phyloP scores from a whole-genome alignment of 2,797 vertebrate species.

The Gymnocypris eckloni region DNA sequence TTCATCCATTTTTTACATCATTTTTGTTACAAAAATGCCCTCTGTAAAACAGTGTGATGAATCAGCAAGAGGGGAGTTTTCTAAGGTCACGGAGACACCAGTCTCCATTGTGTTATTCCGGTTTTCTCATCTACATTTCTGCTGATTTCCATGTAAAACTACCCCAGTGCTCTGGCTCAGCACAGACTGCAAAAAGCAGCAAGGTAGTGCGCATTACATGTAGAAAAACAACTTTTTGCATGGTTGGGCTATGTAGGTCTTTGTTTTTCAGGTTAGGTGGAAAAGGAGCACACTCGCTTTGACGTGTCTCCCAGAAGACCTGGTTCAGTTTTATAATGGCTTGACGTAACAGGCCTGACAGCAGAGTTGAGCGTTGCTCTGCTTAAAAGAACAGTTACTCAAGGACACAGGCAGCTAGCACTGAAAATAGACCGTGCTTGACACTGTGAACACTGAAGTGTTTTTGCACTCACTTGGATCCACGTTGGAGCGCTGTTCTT shows the following conservation, averaged over 20 bases:
- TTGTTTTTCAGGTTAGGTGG: conserved; percentile 62
- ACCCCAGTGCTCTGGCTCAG: background rate
- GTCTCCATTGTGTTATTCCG: conserved; percentile 40
- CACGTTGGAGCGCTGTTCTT: conserved; percentile 38
- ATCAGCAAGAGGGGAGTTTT: conserved; percentile 1
- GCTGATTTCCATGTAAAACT: conserved; percentile 44
- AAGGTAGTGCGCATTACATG: background rate
- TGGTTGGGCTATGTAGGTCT: conserved; percentile 45
- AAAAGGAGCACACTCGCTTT: conserved; percentile 61
- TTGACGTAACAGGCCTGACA: conserved; percentile 62
- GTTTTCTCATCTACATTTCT: conserved; percentile 37
- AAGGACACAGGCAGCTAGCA: conserved; percentile 55
- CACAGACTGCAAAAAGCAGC: conserved; percentile 24
- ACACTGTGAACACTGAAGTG: conserved; percentile 55
- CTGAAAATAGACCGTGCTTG: conserved; percentile 69
- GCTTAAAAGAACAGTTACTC: conserved; percentile 59
- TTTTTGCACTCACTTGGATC: conserved; percentile 51
- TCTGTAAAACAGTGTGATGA: conserved; percentile 28
- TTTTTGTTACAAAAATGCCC: conserved; percentile 38
- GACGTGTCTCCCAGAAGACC: conserved; percentile 61
- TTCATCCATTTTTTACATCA: conserved; percentile 43
- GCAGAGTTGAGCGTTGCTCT: conserved; percentile 61
- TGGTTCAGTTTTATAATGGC: conserved; percentile 64
- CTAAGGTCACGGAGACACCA: conserved; percentile 27
- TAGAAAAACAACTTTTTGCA: background rate